Percentiles rank a stretch among this genome's conserved stretches.
Conservation (phyloP, 2,113 vertebrate species). For the Pipa parva region DNA sequence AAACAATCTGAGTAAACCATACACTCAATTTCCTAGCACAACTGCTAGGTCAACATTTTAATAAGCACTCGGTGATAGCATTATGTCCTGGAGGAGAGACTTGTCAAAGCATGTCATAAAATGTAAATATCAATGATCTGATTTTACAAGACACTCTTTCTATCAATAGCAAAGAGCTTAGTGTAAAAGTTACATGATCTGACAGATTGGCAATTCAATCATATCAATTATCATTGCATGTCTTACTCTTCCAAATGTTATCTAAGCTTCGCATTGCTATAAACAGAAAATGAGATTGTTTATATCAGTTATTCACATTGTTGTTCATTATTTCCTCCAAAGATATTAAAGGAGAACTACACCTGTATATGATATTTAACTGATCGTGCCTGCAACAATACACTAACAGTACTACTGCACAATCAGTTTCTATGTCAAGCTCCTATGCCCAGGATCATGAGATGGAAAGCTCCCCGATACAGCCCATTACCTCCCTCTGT, state of each 20-base stretch:
- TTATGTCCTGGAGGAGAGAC: constrained; percentile 1
- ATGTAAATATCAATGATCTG: constrained; percentile 7
- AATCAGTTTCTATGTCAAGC: too few relatives aligned
- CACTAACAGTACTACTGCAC: too few relatives aligned
- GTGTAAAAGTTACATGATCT: neutral
- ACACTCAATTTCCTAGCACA: constrained; percentile 1
- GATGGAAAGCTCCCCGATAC: too few relatives aligned
- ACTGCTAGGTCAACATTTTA: constrained; percentile 7
- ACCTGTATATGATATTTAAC: too few relatives aligned
- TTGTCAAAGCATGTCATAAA: constrained; percentile 6
- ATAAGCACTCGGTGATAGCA: neutral
- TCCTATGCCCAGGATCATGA: too few relatives aligned
- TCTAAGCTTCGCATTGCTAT: neutral
- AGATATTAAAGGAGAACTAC: too few relatives aligned
- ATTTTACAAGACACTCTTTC: neutral
- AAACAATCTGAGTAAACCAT: neutral
- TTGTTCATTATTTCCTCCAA: neutral
- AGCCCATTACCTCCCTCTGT: too few relatives aligned
- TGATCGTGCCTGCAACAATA: too few relatives aligned
- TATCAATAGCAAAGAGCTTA: neutral
- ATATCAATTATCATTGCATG: neutral
- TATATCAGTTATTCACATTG: neutral
- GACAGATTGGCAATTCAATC: constrained; percentile 3
- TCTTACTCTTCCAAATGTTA: neutral
- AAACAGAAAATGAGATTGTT: neutral